phyloP scores from a whole-genome alignment of 2,888 invertebrate species.

The Eupithecia vulgata region DNA sequence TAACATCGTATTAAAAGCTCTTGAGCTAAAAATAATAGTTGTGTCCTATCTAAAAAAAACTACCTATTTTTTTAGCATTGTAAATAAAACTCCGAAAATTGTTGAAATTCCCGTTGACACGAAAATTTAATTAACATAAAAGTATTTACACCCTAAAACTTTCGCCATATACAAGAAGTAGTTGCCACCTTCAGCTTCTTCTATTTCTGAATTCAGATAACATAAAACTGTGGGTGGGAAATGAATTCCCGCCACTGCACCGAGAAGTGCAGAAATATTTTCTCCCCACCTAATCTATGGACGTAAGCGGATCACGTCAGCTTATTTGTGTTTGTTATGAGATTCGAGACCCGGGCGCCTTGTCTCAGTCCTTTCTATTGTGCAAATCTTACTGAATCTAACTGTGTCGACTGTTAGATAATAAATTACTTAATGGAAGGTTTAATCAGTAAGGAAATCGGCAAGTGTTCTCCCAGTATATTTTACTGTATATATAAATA shows the following conservation, averaged over 20 bases:
- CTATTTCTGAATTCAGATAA: conserved; percentile 54
- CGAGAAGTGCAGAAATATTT: conserved; percentile 67
- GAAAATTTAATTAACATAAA: not conserved
- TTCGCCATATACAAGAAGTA: not conserved
- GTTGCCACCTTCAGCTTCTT: not conserved
- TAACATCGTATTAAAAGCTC: no score
- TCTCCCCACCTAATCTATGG: conserved; percentile 72
- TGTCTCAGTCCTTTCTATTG: conserved; percentile 62
- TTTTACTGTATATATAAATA: not conserved
- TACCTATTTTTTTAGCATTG: no score
- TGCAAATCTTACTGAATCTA: conserved; percentile 59
- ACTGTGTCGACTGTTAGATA: not conserved
- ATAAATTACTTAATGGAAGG: not conserved
- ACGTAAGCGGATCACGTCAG: conserved; percentile 82
- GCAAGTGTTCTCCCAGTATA: not conserved
- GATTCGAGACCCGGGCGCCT: conserved; percentile 71
- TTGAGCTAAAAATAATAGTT: no score
- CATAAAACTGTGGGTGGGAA: conserved; percentile 60
- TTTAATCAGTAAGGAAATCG: not conserved
- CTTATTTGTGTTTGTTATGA: conserved; percentile 83
- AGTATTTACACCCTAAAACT: not conserved
- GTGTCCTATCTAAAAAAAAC: no score
- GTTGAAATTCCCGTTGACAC: no score
- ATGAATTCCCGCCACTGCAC: conserved; percentile 37
- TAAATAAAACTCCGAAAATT: no score